These are phyloP conservation scores for Anarrhichthys ocellatus DNA, from an alignment of 2,113 vertebrate genomes.

Conservation along the genomic window DNA sequence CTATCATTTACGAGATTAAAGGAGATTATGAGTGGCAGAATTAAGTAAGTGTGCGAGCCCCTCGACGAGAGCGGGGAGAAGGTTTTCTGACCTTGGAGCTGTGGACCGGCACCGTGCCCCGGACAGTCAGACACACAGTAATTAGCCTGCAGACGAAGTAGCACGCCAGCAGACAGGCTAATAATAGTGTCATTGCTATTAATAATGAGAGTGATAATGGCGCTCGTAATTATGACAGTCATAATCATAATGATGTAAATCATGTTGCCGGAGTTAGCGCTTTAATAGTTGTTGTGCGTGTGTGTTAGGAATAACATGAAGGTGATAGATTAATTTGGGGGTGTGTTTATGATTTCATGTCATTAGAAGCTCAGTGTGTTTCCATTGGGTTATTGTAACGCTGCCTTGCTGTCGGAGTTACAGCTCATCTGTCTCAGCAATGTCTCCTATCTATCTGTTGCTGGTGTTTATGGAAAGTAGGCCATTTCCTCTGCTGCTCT, in stretches of 20 bases:
- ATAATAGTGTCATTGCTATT: slow-evolving; percentile 80
- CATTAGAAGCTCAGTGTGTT: slow-evolving; percentile 65
- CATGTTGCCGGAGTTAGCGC: slow-evolving; percentile 69
- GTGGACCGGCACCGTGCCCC: slow-evolving; percentile 61
- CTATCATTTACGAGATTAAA: slow-evolving; percentile 80
- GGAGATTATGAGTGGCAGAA: slow-evolving; percentile 81
- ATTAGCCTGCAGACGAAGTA: slow-evolving; percentile 72
- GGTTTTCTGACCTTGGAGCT: slow-evolving; percentile 68
- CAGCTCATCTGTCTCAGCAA: slow-evolving; percentile 30
- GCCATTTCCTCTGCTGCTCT: neutral
- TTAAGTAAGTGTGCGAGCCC: slow-evolving; percentile 75
- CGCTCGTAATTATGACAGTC: slow-evolving; percentile 79
- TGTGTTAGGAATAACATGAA: slow-evolving; percentile 60
- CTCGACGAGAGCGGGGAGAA: slow-evolving; percentile 65
- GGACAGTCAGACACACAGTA: slow-evolving; percentile 65
- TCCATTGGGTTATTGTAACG: slow-evolving; percentile 53
- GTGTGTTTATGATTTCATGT: slow-evolving; percentile 78
- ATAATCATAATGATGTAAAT: slow-evolving; percentile 82
- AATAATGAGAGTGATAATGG: slow-evolving; percentile 81
- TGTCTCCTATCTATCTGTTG: slow-evolving; percentile 18
- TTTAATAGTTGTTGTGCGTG: slow-evolving; percentile 62
- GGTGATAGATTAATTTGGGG: slow-evolving; percentile 71
- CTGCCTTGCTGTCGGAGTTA: slow-evolving; percentile 46
- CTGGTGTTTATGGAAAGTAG: slow-evolving; percentile 10
- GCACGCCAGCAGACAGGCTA: slow-evolving; percentile 67